These are phyloP conservation scores for Lagenorhynchus albirostris DNA, from an alignment of 2,113 vertebrate species.

Conservation along the genomic window DNA sequence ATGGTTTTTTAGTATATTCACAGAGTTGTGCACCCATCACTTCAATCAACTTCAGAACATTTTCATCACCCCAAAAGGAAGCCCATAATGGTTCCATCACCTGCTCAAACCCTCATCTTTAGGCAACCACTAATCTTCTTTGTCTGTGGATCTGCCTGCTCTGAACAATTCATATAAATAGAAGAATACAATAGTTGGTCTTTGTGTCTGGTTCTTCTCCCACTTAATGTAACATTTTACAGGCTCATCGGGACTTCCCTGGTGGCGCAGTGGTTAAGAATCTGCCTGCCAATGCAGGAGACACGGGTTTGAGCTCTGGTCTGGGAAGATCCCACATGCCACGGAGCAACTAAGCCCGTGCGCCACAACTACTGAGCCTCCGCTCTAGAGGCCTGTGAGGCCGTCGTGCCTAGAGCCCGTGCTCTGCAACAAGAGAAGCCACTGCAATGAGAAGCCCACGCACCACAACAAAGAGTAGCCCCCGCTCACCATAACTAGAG, in stretches of 20 bases:
- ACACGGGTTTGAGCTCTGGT: no score
- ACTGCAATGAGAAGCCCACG: no score
- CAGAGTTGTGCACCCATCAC: not conserved
- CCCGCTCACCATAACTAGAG: no score
- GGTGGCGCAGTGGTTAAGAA: no score
- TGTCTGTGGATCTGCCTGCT: not conserved
- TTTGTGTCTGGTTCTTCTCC: not conserved
- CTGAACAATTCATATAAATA: not conserved
- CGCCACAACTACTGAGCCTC: no score
- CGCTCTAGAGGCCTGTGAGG: no score
- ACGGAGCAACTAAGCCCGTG: no score
- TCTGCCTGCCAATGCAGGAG: no score
- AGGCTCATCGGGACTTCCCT: not conserved
- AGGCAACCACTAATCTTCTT: not conserved
- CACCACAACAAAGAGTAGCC: no score
- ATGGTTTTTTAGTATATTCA: not conserved
- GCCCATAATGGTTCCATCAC: not conserved
- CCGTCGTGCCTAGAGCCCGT: no score
- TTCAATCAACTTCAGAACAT: not conserved
- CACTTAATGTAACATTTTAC: not conserved
- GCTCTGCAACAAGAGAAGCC: no score
- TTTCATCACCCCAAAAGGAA: not conserved
- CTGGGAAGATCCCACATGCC: no score
- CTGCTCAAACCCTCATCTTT: not conserved
- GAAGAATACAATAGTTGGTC: not conserved